A percentile compares a stretch with the other conserved stretches of the same genome.
These are phyloP conservation scores for Tachysurus fulvidraco DNA, from an alignment of 2,113 vertebrate species.

Conservation along the genomic window DNA sequence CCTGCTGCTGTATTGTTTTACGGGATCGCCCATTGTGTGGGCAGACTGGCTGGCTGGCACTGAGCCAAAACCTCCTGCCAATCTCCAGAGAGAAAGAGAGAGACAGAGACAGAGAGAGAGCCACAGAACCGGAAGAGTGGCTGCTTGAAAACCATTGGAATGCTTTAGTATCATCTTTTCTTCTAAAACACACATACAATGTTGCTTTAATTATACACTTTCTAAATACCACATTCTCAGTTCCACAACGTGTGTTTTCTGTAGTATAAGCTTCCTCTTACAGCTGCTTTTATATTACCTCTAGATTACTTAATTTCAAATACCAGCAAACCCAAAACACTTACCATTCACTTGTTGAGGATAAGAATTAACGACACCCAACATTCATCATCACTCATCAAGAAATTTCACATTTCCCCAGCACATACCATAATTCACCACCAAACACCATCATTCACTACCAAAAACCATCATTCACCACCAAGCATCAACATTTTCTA, in stretches of 20 bases:
- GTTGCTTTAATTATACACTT: slow-evolving; percentile 25
- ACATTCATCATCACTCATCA: neutral
- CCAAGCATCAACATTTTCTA: neutral
- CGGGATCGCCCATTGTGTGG: slow-evolving; percentile 73
- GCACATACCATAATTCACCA: neutral
- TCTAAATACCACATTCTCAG: slow-evolving; percentile 12
- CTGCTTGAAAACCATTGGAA: slow-evolving; percentile 33
- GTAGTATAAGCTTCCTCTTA: slow-evolving; percentile 6
- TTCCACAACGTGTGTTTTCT: neutral
- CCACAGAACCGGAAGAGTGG: slow-evolving; percentile 49
- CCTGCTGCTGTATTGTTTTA: slow-evolving; percentile 76
- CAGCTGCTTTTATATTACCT: neutral
- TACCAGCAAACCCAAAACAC: neutral
- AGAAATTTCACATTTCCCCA: neutral
- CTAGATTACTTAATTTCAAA: neutral
- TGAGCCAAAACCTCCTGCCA: slow-evolving; percentile 67
- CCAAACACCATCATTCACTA: neutral
- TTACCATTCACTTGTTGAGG: neutral
- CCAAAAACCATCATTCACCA: neutral
- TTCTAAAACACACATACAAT: slow-evolving; percentile 5
- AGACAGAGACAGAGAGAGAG: slow-evolving; percentile 32
- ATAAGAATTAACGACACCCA: neutral
- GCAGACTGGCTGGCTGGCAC: slow-evolving; percentile 67
- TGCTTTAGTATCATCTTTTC: slow-evolving; percentile 23
- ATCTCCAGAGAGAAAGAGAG: slow-evolving; percentile 48